These are phyloP conservation scores for Platynereis dumerilii DNA, from an alignment of 2,888 invertebrate species.

Conservation along the genomic window DNA sequence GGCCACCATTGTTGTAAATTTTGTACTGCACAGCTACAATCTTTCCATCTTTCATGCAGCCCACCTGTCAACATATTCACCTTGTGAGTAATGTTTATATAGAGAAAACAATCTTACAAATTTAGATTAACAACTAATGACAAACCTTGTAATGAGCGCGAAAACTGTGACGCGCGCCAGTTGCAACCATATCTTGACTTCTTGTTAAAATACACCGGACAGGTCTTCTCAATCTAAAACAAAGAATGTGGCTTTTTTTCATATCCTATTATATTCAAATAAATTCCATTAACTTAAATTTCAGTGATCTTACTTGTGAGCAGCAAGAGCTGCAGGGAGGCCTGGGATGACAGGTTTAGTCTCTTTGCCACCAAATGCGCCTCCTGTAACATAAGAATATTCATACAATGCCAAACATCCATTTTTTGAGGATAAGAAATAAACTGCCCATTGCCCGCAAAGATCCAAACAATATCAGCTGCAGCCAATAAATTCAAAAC, in stretches of 20 bases:
- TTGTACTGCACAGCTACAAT: conserved; percentile 77
- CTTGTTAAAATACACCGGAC: conserved; percentile 88
- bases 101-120: too few species aligned
- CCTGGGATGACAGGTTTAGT: conserved; percentile 72
- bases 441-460: too few species aligned
- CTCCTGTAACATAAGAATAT: conserved; percentile 59
- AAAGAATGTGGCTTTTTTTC: too few species aligned
- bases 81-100: too few species aligned
- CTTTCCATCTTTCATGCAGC: conserved; percentile 77
- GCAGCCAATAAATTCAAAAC: too few species aligned
- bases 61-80: conserved; percentile 62
- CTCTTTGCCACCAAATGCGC: conserved; percentile 96
- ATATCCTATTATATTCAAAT: too few species aligned
- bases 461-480: too few species aligned
- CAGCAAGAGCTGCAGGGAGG: conserved; percentile 84
- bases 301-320: conserved; percentile 68
- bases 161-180: conserved; percentile 90
- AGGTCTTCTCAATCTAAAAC: conserved; percentile 76
- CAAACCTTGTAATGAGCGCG: conserved; percentile 83
- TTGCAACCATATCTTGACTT: conserved; percentile 91
- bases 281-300: too few species aligned
- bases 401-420: too few species aligned
- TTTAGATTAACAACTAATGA: too few species aligned
- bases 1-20: conserved; percentile 84
- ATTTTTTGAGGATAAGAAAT: too few species aligned